Conservation (phyloP, 2,113 vertebrate genomes). For the Rhinolophus sinicus region DNA sequence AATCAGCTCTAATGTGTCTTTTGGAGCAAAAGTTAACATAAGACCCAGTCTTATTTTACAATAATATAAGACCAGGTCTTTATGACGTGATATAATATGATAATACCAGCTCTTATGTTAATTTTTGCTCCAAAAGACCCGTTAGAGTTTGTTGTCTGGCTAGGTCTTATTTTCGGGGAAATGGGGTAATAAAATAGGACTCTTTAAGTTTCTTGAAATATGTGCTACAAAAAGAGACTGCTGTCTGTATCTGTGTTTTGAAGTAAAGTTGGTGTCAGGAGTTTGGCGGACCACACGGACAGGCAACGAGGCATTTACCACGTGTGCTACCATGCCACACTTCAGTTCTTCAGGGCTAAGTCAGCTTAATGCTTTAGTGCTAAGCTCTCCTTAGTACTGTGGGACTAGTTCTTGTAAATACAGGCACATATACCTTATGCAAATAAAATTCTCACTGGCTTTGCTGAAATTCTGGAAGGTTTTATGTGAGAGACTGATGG, state of each 20-base stretch:
- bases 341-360: neutral
- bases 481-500: neutral
- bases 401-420: neutral
- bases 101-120: too few species aligned
- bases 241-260: neutral
- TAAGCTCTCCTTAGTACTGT: neutral
- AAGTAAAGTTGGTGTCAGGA: neutral
- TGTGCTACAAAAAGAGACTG: neutral
- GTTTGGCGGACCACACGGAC: neutral
- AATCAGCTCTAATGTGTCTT: too few species aligned
- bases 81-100: too few species aligned
- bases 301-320: neutral
- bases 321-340: neutral
- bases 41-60: too few species aligned
- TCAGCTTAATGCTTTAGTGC: neutral
- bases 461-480: neutral
- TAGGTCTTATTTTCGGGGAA: too few species aligned
- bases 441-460: neutral
- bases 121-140: too few species aligned
- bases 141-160: too few species aligned
- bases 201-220: slow-evolving; percentile 24
- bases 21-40: too few species aligned
- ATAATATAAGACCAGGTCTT: too few species aligned
- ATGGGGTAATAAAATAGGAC: slow-evolving; percentile 4
- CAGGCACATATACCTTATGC: neutral